phyloP scores from a whole-genome alignment of 2,888 invertebrate species.

The Tricholauxania praeusta region DNA sequence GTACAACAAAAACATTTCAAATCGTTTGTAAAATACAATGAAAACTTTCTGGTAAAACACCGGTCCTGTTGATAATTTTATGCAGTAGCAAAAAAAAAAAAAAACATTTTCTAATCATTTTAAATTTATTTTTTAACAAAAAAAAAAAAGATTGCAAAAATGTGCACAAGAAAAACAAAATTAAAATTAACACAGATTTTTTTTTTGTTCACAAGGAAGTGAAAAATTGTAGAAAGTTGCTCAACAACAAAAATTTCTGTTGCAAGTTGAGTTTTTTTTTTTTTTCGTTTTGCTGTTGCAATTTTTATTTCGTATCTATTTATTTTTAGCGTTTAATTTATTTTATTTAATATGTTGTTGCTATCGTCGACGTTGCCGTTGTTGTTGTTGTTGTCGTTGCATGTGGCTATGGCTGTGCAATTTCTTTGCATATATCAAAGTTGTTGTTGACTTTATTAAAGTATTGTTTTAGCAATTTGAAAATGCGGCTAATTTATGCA shows the following conservation, averaged over 20 bases:
- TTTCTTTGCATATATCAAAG: neutral
- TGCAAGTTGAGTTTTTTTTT: too few relatives aligned
- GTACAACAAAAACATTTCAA: too few relatives aligned
- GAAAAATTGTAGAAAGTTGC: constrained; percentile 53
- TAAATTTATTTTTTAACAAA: neutral
- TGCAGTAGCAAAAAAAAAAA: too few relatives aligned
- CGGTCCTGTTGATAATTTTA: too few relatives aligned
- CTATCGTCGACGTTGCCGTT: neutral
- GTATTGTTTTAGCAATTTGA: neutral
- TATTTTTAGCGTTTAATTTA: constrained; percentile 30
- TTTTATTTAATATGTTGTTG: constrained; percentile 25
- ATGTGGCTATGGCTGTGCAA: neutral
- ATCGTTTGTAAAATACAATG: too few relatives aligned
- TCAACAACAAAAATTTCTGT: constrained; percentile 18
- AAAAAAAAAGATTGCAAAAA: too few relatives aligned
- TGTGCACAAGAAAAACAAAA: too few relatives aligned
- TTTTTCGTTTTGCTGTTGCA: constrained; percentile 37
- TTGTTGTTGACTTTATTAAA: constrained; percentile 7
- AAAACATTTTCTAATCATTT: neutral
- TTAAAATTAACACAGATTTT: too few relatives aligned
- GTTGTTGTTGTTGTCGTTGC: constrained; percentile 2
- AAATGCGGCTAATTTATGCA: neutral
- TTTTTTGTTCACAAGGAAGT: constrained; percentile 54
- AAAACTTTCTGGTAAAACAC: too few relatives aligned
- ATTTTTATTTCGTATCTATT: constrained; percentile 53